These are phyloP conservation scores for Acromyrmex echinatior DNA, from an alignment of 1,140 invertebrate species.

Conservation along the genomic window DNA sequence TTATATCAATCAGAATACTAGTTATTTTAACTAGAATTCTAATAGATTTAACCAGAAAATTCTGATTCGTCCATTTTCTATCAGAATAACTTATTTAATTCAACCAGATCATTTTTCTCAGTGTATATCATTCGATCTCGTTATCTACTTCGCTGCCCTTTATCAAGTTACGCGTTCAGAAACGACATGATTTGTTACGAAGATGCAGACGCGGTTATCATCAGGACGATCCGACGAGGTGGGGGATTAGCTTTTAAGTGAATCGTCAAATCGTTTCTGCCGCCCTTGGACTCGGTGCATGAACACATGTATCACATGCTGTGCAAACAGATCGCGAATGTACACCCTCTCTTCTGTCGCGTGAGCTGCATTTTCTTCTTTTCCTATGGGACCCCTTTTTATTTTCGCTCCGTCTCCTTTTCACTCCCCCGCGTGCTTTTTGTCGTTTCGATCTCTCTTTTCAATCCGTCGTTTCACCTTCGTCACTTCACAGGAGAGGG, in stretches of 20 bases:
- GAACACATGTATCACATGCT: constrained; percentile 85
- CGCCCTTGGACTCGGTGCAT: constrained; percentile 73
- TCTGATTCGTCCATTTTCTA: too few species aligned
- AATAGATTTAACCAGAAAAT: too few species aligned
- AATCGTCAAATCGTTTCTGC: constrained; percentile 83
- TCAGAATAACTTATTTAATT: too few species aligned
- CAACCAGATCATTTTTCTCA: too few species aligned
- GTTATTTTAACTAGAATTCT: too few species aligned
- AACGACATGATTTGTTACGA: constrained; percentile 56
- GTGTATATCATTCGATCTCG: constrained; percentile 8
- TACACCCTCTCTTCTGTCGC: constrained; percentile 67
- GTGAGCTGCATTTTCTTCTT: constrained; percentile 68
- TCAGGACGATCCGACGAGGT: constrained; percentile 73
- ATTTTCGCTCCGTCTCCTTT: constrained; percentile 65
- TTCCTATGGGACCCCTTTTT: constrained; percentile 64
- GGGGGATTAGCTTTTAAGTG: constrained; percentile 82
- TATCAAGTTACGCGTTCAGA: background rate
- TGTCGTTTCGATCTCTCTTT: constrained; percentile 64
- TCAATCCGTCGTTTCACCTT: constrained; percentile 39
- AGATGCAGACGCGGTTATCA: constrained; percentile 68
- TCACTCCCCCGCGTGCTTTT: constrained; percentile 69
- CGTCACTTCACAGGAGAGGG: constrained; percentile 64
- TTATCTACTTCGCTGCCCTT: background rate
- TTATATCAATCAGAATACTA: too few species aligned
- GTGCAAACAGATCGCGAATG: constrained; percentile 80